These are phyloP conservation scores for Drosophila atripex DNA, from an alignment of 2,888 invertebrate genomes.

Conservation along the genomic window DNA sequence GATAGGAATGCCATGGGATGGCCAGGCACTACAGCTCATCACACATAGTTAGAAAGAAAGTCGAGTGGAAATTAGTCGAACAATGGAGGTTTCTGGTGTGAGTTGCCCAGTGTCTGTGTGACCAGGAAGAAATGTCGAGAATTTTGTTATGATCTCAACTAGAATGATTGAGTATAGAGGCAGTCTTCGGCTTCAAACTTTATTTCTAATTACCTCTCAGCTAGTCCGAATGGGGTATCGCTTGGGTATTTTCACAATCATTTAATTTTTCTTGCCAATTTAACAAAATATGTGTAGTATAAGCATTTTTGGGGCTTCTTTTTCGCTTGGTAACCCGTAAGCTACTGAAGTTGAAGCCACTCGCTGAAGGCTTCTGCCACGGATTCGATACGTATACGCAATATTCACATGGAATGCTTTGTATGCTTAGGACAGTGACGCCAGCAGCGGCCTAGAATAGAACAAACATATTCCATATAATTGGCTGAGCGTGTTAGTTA, in stretches of 20 bases:
- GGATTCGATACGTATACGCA: conserved; percentile 18
- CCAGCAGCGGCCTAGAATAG: conserved; percentile 48
- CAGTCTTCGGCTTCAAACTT: neutral
- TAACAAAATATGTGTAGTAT: neutral
- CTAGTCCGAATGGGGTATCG: neutral
- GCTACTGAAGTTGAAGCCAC: conserved; percentile 25
- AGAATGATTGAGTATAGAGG: neutral
- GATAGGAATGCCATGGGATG: conserved; percentile 43
- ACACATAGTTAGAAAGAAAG: conserved; percentile 54
- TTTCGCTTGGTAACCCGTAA: conserved; percentile 9
- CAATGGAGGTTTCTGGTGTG: conserved; percentile 46
- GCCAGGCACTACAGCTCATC: conserved; percentile 32
- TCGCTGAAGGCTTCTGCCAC: neutral
- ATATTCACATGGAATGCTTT: conserved; percentile 11
- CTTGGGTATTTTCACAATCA: neutral
- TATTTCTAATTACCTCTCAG: neutral
- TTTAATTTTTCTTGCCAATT: no score
- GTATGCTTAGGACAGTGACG: conserved; percentile 42
- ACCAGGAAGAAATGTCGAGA: conserved; percentile 67
- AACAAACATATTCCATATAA: conserved; percentile 33
- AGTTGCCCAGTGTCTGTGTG: conserved; percentile 27
- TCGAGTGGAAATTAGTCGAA: conserved; percentile 61
- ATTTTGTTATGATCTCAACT: conserved; percentile 28
- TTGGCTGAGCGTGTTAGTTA: conserved; percentile 35
- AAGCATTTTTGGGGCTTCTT: conserved; percentile 4